Percentiles rank a stretch among this genome's conserved stretches.
phyloP scores from a whole-genome alignment of 2,113 vertebrate genomes.

The Cynocephalus volans region DNA sequence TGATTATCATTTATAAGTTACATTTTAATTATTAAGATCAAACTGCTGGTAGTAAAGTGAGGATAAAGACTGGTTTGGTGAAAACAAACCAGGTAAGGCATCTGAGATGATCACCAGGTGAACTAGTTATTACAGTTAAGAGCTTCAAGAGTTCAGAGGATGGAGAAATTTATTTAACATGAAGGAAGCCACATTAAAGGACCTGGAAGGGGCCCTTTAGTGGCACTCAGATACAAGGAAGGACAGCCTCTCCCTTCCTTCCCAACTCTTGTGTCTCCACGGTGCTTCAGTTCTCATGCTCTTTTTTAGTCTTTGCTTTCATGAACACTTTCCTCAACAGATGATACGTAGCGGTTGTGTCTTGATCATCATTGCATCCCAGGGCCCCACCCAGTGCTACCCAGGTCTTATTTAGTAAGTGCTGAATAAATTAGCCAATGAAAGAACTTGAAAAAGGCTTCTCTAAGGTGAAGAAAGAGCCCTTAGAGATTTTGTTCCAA shows the following conservation, averaged over 20 bases:
- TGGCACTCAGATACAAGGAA: background rate
- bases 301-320: background rate
- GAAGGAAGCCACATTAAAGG: background rate
- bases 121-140: background rate
- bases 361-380: background rate
- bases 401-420: too few species aligned
- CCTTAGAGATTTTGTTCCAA: background rate
- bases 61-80: background rate
- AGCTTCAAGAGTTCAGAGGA: background rate
- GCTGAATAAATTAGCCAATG: background rate
- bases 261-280: background rate
- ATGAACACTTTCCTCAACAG: background rate
- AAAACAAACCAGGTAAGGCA: background rate
- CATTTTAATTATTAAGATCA: conserved; percentile 50
- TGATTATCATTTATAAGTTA: background rate
- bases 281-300: background rate
- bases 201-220: too few species aligned
- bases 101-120: background rate
- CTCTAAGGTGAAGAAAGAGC: background rate
- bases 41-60: background rate
- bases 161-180: background rate
- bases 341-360: background rate
- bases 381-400: background rate
- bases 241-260: background rate
- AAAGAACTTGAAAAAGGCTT: background rate